Percentiles rank a stretch among this genome's conserved stretches.
phyloP scores from a whole-genome alignment of 1,140 invertebrate species.

The Hycleus phaleratus region DNA sequence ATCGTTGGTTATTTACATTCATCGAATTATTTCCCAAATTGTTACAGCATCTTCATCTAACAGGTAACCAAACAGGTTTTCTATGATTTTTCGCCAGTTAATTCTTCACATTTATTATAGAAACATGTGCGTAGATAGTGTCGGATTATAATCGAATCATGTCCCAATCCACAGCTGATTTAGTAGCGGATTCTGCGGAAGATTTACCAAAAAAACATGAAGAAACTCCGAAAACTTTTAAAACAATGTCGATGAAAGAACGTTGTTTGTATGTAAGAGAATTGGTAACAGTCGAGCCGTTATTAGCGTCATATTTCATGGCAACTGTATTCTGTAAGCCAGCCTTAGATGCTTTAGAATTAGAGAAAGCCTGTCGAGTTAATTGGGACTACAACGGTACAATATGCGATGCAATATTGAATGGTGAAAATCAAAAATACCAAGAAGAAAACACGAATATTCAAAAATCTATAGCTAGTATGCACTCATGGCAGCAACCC shows the following conservation, averaged over 20 bases:
- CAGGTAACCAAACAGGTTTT: no score
- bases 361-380: slow-evolving; percentile 34
- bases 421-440: slow-evolving; percentile 31
- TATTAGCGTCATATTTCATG: slow-evolving; percentile 31
- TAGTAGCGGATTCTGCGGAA: slow-evolving; percentile 30
- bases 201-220: slow-evolving; percentile 18
- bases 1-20: no score
- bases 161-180: slow-evolving; percentile 27
- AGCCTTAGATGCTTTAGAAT: slow-evolving; percentile 29
- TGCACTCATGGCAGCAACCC: slow-evolving; percentile 38
- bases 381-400: slow-evolving; percentile 30
- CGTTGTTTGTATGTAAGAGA: slow-evolving; percentile 25
- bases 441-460: slow-evolving; percentile 29
- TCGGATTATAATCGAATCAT: no score
- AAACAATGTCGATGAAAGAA: slow-evolving; percentile 21
- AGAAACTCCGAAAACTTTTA: slow-evolving; percentile 21
- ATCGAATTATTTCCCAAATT: no score
- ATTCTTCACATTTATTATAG: no score
- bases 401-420: slow-evolving; percentile 42
- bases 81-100: no score
- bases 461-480: slow-evolving; percentile 33
- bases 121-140: no score
- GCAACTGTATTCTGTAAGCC: slow-evolving; percentile 26
- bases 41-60: no score
- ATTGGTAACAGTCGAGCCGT: slow-evolving; percentile 37